Percentiles rank a stretch among this genome's conserved stretches.
Evolutionary conservation across 1,140 invertebrate genomes (phyloP).

Genomic region (Halesus radiatus): DNA sequence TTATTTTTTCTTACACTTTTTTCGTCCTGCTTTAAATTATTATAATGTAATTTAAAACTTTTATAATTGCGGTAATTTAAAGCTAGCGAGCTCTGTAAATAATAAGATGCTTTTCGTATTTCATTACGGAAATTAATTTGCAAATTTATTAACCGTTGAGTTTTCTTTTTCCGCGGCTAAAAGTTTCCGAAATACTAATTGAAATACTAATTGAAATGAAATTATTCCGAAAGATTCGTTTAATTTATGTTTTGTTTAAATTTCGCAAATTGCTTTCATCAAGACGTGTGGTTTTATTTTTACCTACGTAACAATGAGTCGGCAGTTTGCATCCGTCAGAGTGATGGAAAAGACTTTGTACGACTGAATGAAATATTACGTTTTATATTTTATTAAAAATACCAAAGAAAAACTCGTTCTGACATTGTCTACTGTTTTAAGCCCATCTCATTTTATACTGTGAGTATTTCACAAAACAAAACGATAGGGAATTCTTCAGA

Average conservation of each 20-base stretch:
- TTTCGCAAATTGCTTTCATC: no score
- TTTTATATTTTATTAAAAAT: slow-evolving; percentile 50
- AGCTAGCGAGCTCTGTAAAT: no score
- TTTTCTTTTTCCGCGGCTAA: no score
- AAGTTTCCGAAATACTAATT: no score
- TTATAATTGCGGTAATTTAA: no score
- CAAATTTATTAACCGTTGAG: no score
- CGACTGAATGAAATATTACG: slow-evolving; percentile 47
- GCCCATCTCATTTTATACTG: slow-evolving; percentile 50
- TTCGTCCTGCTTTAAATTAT: not conserved
- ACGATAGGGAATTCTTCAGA: not conserved
- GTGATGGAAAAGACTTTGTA: slow-evolving; percentile 32
- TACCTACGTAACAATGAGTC: not conserved
- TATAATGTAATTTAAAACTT: slow-evolving; percentile 7
- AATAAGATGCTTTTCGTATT: no score
- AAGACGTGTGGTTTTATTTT: not conserved
- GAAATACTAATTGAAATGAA: no score
- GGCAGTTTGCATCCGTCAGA: not conserved
- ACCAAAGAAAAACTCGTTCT: slow-evolving; percentile 30
- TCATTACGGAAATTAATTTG: no score
- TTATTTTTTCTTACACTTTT: not conserved
- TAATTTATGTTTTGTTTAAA: no score
- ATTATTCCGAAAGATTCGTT: no score
- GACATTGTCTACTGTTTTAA: slow-evolving; percentile 51
- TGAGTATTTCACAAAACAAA: slow-evolving; percentile 46